phyloP scores from a whole-genome alignment of 2,797 vertebrate species.

The Pempheris klunzingeri region DNA sequence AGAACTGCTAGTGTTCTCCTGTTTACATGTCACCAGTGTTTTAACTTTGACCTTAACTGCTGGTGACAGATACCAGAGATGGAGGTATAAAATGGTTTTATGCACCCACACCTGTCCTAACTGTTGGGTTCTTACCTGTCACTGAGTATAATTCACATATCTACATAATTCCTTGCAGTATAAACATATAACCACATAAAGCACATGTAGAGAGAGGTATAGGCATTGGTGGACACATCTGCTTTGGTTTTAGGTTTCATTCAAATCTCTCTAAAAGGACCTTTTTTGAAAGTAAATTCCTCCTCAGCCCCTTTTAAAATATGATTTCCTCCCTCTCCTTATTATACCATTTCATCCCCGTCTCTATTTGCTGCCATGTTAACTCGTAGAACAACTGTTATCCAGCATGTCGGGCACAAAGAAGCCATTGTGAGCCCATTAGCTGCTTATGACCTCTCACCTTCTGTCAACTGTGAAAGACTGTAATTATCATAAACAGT shows the following conservation, averaged over 20 bases:
- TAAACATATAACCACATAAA: background rate
- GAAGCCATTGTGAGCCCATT: constrained; percentile 66
- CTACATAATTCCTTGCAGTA: background rate
- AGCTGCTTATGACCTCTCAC: constrained; percentile 64
- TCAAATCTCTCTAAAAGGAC: background rate
- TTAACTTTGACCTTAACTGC: background rate
- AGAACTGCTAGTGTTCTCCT: background rate
- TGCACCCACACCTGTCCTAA: background rate
- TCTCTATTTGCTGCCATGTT: constrained; percentile 47
- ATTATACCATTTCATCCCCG: constrained; percentile 18
- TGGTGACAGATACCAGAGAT: constrained; percentile 4
- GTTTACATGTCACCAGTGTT: background rate
- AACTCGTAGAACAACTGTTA: constrained; percentile 43
- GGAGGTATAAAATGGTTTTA: background rate
- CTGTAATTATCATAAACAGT: constrained; percentile 71
- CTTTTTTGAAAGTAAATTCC: background rate
- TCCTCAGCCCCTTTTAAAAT: background rate
- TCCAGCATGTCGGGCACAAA: constrained; percentile 47
- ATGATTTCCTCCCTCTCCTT: constrained; percentile 1
- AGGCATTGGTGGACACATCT: background rate
- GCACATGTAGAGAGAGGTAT: background rate
- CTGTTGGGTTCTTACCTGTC: background rate
- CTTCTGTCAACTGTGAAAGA: constrained; percentile 64
- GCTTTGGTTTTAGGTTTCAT: background rate
- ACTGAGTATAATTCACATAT: background rate